Percentiles rank a stretch among this genome's conserved stretches.
Evolutionary conservation across 2,113 vertebrate species (phyloP).

Genomic region (Nyctibius bracteatus): DNA sequence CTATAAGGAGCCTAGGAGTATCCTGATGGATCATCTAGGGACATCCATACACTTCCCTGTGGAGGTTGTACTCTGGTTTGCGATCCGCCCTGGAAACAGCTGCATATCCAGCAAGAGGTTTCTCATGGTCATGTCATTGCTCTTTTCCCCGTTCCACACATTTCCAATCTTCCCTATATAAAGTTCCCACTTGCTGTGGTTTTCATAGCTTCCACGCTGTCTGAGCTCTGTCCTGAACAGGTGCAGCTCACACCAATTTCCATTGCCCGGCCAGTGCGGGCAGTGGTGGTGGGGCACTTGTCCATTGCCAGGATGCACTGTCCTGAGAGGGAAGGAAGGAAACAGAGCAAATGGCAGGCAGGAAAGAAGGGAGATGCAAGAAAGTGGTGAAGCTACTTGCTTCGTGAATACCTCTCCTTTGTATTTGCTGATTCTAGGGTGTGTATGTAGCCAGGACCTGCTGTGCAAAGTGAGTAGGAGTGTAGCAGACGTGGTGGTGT

Average conservation of each 20-base stretch:
- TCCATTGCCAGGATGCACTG: background rate
- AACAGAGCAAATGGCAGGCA: background rate
- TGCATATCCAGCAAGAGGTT: background rate
- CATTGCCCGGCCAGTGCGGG: accelerated
- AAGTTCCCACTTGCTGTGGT: background rate
- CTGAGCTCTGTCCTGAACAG: background rate
- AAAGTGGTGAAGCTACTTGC: background rate
- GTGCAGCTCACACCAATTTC: background rate
- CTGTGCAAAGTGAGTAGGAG: background rate
- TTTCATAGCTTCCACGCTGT: background rate
- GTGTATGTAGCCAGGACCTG: background rate
- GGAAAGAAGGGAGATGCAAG: background rate
- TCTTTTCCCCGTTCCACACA: background rate
- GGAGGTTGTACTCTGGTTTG: background rate
- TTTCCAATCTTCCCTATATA: background rate
- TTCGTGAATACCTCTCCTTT: background rate
- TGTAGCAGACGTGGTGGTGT: background rate
- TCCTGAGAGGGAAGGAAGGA: background rate
- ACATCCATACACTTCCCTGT: accelerated
- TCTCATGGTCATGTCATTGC: accelerated
- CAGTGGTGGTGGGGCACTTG: background rate
- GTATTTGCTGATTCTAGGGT: background rate
- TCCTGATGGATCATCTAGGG: background rate
- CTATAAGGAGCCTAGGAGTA: background rate
- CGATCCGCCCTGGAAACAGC: accelerated